Conservation (phyloP, 2,888 invertebrate genomes). For the Drosophila tripunctata region DNA sequence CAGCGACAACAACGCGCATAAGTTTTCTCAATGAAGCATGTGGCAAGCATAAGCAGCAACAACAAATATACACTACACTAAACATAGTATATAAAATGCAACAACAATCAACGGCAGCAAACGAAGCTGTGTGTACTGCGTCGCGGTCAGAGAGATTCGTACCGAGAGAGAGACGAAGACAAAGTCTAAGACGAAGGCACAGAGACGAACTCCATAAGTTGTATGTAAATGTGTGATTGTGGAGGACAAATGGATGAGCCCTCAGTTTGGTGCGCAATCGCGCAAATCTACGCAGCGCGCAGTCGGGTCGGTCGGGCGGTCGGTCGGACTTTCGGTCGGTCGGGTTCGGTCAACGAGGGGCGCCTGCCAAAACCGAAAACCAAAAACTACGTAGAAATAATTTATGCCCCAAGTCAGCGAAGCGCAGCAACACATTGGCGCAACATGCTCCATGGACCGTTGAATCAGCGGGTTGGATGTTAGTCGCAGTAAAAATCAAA, state of each 20-base stretch:
- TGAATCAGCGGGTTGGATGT: constrained; percentile 69
- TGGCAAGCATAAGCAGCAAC: constrained; percentile 54
- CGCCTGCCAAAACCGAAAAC: constrained; percentile 76
- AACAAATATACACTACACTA: constrained; percentile 44
- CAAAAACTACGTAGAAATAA: constrained; percentile 83
- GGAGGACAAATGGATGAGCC: constrained; percentile 72
- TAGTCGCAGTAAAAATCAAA: constrained; percentile 79
- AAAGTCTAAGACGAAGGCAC: background rate
- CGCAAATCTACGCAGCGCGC: constrained; percentile 75
- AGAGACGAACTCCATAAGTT: background rate
- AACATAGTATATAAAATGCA: constrained; percentile 13
- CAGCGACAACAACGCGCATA: constrained; percentile 61
- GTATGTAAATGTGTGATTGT: constrained; percentile 2
- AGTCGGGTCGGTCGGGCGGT: constrained; percentile 39
- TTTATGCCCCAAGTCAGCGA: constrained; percentile 79
- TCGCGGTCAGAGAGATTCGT: constrained; percentile 43
- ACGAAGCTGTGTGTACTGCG: constrained; percentile 2
- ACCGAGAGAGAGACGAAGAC: constrained; percentile 7
- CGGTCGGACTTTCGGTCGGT: constrained; percentile 57
- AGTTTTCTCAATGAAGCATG: constrained; percentile 81
- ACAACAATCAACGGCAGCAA: constrained; percentile 10
- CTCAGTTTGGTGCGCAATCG: constrained; percentile 78
- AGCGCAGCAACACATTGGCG: constrained; percentile 71
- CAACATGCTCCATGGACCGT: constrained; percentile 65
- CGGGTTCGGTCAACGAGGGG: constrained; percentile 63